phyloP scores from a whole-genome alignment of 1,140 invertebrate species.

The Drosophila parabipectinata region DNA sequence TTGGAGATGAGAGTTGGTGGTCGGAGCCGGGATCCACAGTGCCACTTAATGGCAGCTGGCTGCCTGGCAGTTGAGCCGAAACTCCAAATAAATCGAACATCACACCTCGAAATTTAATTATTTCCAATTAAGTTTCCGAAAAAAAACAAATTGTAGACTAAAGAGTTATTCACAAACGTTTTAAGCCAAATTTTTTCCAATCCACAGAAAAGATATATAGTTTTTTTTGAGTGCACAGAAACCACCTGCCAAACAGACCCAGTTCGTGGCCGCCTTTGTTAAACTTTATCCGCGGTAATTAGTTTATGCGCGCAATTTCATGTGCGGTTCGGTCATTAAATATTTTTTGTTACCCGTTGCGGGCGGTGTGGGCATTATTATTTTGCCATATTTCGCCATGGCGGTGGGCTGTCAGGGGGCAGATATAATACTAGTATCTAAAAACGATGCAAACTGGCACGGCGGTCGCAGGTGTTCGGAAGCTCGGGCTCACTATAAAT shows the following conservation, averaged over 20 bases:
- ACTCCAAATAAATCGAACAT: conserved; percentile 25
- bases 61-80: conserved; percentile 40
- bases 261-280: conserved; percentile 56
- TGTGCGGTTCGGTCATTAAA: conserved; percentile 79
- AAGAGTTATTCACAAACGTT: background rate
- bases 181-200: background rate
- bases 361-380: conserved; percentile 51
- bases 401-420: conserved; percentile 21
- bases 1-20: background rate
- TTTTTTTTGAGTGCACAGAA: conserved; percentile 47
- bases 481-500: conserved; percentile 68
- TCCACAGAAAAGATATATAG: background rate
- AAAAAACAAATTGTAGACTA: background rate
- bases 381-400: conserved; percentile 62
- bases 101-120: conserved; percentile 1
- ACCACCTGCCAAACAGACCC: conserved; percentile 7
- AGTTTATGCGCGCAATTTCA: conserved; percentile 82
- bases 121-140: no score
- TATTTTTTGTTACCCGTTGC: conserved; percentile 36
- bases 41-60: conserved; percentile 56
- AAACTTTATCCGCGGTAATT: conserved; percentile 79
- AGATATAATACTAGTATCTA: conserved; percentile 46
- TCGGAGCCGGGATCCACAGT: conserved; percentile 39
- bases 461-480: conserved; percentile 61
- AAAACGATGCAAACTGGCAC: conserved; percentile 52